phyloP scores from a whole-genome alignment of 1,140 invertebrate genomes.

The Drosophila arizonae region DNA sequence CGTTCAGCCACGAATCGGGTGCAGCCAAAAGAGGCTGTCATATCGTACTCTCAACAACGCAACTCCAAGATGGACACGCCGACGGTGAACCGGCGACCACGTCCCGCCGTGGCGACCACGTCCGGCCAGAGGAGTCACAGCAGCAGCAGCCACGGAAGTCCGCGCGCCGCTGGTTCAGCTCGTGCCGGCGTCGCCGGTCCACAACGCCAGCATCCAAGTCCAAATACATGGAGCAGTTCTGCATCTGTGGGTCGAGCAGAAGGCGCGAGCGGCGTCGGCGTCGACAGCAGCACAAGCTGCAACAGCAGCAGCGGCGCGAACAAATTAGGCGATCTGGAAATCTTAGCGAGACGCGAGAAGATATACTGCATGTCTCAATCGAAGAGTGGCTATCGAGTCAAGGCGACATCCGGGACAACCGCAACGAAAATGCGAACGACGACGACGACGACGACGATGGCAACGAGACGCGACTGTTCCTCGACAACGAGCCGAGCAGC shows the following conservation, averaged over 20 bases:
- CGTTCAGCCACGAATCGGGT: slow-evolving; percentile 80
- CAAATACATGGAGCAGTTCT: slow-evolving; percentile 82
- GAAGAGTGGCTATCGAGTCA: slow-evolving; percentile 82
- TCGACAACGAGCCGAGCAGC: slow-evolving; percentile 64
- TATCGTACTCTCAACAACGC: slow-evolving; percentile 83
- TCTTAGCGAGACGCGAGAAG: slow-evolving; percentile 83
- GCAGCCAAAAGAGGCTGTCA: slow-evolving; percentile 83
- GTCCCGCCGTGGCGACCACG: slow-evolving; percentile 47
- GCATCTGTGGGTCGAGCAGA: slow-evolving; percentile 73
- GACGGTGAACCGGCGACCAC: slow-evolving; percentile 81
- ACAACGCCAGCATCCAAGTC: slow-evolving; percentile 68
- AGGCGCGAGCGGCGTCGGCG: slow-evolving; percentile 64
- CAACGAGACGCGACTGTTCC: slow-evolving; percentile 65
- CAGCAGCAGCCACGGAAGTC: slow-evolving; percentile 72
- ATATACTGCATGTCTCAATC: slow-evolving; percentile 83
- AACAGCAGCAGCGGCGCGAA: slow-evolving; percentile 72
- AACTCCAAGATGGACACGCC: slow-evolving; percentile 83
- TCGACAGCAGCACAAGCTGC: slow-evolving; percentile 67
- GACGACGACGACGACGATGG: slow-evolving; percentile 32
- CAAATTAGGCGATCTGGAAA: slow-evolving; percentile 83
- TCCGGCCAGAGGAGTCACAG: slow-evolving; percentile 47
- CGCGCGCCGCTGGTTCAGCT: slow-evolving; percentile 67
- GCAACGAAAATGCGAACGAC: slow-evolving; percentile 37
- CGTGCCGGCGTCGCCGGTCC: slow-evolving; percentile 62
- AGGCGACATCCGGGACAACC: slow-evolving; percentile 62